Evolutionary conservation across 1,140 invertebrate genomes (phyloP), one percentile per base, ranked within the genome.

Genomic region (Danaus melanippus): DNA sequence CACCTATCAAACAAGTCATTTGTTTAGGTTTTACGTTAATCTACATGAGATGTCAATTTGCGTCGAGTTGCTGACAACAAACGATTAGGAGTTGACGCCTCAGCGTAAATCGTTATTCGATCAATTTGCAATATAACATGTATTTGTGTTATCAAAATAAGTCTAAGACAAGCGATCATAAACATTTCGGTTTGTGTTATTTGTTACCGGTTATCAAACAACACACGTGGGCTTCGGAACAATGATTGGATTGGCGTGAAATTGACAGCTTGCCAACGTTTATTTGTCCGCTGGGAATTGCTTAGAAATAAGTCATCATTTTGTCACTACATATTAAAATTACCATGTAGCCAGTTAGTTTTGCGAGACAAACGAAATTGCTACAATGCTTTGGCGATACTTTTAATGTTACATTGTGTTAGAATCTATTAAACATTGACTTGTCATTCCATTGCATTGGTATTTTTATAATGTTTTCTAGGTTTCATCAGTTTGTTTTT

Each of bases 401-500:
- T 32, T 32, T 32, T 7, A 32, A 32, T 32, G 21, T 32, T 32
- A 32, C 21, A 32, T 32, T 5, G 21, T 32, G 21, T 32, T 32
- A 5, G 21, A 32, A 32, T 32, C 21, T 32, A 32, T 32, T 32
- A 32, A 32, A 32, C 21, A 32, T 32, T 2, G 21, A 32, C 21
- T 32, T 32, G 21, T 32, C 21, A 32, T 32, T 15, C 17, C 49
- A 42, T 10, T 46, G 44, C 44, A 11, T 11, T 46, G 11, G 1
- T 12, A 21, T 47, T 47, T 47, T 47, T 17, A 21, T 47, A 15
- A 32, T 17, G 17, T 15, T 47, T 47, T 47, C 11, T 47, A n/a
- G 21, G 41, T 60, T 64, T 72, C 61, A 59, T 64, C 61, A 65
- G 60, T 64, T 66, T 58, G 60, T 70, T 71, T 69, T 69, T 66